A percentile compares a stretch with the other conserved stretches of the same genome.
These are phyloP conservation scores for Gonatopus flavifemur DNA, from an alignment of 1,140 invertebrate species.

Conservation along the genomic window DNA sequence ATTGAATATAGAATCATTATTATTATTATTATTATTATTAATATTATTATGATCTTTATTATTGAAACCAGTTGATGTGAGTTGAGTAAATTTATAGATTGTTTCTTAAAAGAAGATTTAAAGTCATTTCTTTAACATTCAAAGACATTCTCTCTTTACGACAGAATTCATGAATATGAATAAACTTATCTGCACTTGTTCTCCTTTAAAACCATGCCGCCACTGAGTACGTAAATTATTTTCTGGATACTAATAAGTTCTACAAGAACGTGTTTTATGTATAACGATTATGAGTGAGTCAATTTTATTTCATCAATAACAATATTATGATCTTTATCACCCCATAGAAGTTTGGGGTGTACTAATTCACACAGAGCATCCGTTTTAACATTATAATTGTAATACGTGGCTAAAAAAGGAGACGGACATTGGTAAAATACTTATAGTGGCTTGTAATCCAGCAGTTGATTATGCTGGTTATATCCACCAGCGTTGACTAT, in stretches of 20 bases:
- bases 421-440: slow-evolving; percentile 24
- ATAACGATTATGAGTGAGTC: slow-evolving; percentile 1
- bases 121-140: too few species aligned
- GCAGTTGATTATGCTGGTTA: slow-evolving; percentile 23
- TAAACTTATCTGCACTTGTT: slow-evolving; percentile 10
- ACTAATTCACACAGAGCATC: slow-evolving; percentile 27
- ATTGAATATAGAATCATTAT: too few species aligned
- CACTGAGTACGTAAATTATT: slow-evolving; percentile 18
- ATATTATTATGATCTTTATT: too few species aligned
- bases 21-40: too few species aligned
- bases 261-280: slow-evolving; percentile 13
- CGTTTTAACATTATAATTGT: slow-evolving; percentile 26
- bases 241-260: slow-evolving; percentile 15
- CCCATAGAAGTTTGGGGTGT: slow-evolving; percentile 1
- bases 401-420: slow-evolving; percentile 16
- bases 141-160: slow-evolving; percentile 17
- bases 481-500: slow-evolving; percentile 28
- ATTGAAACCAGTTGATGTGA: too few species aligned
- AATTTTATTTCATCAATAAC: slow-evolving; percentile 8
- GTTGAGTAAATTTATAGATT: too few species aligned
- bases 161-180: too few species aligned
- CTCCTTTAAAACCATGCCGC: slow-evolving; percentile 20
- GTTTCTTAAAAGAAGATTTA: too few species aligned
- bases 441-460: slow-evolving; percentile 31
- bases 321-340: not conserved